Conservation (phyloP, 37 sponge, comb jelly and placozoan genomes). For the Spongilla lacustris region DNA sequence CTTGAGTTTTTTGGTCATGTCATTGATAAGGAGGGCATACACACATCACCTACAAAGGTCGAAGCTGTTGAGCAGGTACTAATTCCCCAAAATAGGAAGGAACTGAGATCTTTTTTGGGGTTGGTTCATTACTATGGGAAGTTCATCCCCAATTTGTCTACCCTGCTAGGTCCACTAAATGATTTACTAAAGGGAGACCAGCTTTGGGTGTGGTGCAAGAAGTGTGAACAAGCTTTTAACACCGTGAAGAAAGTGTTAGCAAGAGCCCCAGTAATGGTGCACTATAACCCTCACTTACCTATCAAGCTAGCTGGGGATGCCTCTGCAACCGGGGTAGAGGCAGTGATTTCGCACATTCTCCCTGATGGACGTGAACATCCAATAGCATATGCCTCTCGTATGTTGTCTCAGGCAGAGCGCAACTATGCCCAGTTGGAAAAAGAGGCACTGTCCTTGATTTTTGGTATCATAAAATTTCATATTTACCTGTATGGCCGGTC, state of each 20-base stretch:
- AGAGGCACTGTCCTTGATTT: conserved; percentile 3
- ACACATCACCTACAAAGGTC: conserved; percentile 25
- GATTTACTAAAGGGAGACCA: conserved; percentile 8
- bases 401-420: conserved; percentile 2
- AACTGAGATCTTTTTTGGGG: conserved; percentile 43
- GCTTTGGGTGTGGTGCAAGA: conserved; percentile 27
- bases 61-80: conserved; percentile 33
- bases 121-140: too few relatives aligned
- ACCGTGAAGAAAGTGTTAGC: conserved; percentile 11
- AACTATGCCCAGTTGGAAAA: conserved; percentile 31
- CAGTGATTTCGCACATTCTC: conserved; percentile 45
- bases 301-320: conserved; percentile 40
- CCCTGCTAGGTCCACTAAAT: conserved; percentile 30
- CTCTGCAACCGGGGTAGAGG: conserved; percentile 50
- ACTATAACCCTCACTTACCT: conserved; percentile 42
- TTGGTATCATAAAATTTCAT: conserved; percentile 38
- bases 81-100: conserved; percentile 27
- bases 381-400: conserved; percentile 42
- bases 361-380: conserved; percentile 48
- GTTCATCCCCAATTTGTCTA: conserved; percentile 40
- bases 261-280: conserved; percentile 21
- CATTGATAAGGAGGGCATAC: conserved; percentile 23
- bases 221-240: conserved; percentile 20
- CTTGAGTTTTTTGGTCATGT: conserved; percentile 45
- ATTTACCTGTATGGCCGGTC: conserved; percentile 69